Conservation (phyloP, 2,888 invertebrate genomes). For the Epistrophe grossulariae region DNA sequence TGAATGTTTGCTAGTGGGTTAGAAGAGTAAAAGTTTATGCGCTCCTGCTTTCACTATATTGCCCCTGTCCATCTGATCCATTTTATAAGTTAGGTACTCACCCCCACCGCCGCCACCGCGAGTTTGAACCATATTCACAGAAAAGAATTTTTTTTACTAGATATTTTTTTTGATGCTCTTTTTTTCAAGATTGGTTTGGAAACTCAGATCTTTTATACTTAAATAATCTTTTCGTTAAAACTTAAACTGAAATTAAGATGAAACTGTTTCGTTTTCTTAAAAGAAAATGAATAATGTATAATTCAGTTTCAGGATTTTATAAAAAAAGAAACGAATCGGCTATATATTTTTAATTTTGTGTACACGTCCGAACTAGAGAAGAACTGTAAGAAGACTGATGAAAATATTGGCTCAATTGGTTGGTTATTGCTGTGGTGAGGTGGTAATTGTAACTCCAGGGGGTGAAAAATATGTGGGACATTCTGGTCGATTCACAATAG, state of each 20-base stretch:
- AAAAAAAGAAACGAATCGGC: background rate
- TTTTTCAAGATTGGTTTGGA: background rate
- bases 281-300: slow-evolving; percentile 4
- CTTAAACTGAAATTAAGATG: background rate
- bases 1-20: slow-evolving; percentile 18
- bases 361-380: slow-evolving; percentile 52
- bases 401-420: slow-evolving; percentile 9
- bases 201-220: background rate
- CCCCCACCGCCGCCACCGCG: slow-evolving; percentile 78
- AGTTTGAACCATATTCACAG: slow-evolving; percentile 82
- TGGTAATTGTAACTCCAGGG: background rate
- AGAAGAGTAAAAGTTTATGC: slow-evolving; percentile 54
- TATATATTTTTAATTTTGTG: background rate
- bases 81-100: slow-evolving; percentile 37
- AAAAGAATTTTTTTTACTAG: slow-evolving; percentile 17
- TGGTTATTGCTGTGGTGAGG: background rate
- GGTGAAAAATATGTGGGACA: slow-evolving; percentile 43
- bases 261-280: slow-evolving; percentile 33
- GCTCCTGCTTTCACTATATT: slow-evolving; percentile 2
- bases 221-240: background rate
- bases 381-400: slow-evolving; percentile 52
- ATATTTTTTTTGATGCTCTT: slow-evolving; percentile 10
- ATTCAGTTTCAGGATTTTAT: background rate
- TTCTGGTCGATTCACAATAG: slow-evolving; percentile 60
- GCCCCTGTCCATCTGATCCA: too few relatives aligned